Evolutionary conservation across 2,113 vertebrate genomes (phyloP), one percentile per base, ranked within the genome.

Genomic region (Colaptes auratus): DNA sequence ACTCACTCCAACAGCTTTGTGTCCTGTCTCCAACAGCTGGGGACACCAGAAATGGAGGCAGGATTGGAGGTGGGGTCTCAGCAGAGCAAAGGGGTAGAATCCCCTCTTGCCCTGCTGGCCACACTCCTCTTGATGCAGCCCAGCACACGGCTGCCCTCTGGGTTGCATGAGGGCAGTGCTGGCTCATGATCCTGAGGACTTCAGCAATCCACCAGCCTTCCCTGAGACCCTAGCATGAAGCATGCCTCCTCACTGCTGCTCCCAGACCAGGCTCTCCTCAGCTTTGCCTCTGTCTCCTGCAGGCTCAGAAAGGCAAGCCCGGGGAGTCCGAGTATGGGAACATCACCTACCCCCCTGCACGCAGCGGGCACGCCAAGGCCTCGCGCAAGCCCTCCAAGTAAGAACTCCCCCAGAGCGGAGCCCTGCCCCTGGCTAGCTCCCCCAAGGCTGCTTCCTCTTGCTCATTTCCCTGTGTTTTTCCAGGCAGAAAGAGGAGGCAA

Each of bases 311-410:
- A 70, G 96, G 91, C 64, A 97, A 98, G 97, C 93, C 97, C 33
- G 94, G 95, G 0, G 99, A 99, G 60, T 98, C 98, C 0, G 99
- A 99, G 86, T 99, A 99, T 1, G 99, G 99, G 72, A 99, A 99
- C 82, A 98, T 99, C 4, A 83, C 97, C 28, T 98, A 98, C 80
- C 98, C 98, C 9, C 96, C 97, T 3, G 96, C 97, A 96, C 98
- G 96, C 95, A 97, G 97, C 0, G 94, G 96, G 48, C 99, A 99
- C 2, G 76, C 82, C 77, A 98, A 98, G 91, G 98, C 96, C 24
- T 96, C 96, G 35, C 98, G 98, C 48, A 99, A 98, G 81, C 96
- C 97, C 56, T 99, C 99, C 88, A 99, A 98, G 99, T 99, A 97
- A 99, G 98, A 97, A 71, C 44, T 74, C 42, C 36, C 28, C 48